These are phyloP conservation scores for Drosophila chauvacae DNA, from an alignment of 1,140 invertebrate genomes.

Conservation along the genomic window DNA sequence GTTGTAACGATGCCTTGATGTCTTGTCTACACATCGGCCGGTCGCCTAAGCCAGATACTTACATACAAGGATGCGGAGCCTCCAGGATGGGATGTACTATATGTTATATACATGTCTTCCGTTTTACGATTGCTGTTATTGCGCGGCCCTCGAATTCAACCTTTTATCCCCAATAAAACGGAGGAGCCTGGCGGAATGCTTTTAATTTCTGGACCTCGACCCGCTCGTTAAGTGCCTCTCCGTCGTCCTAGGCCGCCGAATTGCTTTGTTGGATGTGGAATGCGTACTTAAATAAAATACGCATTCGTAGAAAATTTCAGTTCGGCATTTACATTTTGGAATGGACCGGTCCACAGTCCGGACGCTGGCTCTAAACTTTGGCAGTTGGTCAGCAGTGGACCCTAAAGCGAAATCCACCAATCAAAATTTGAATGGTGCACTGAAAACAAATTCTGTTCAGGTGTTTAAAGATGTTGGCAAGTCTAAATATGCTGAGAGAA, in stretches of 20 bases:
- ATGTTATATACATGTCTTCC: slow-evolving; percentile 14
- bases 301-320: slow-evolving; percentile 38
- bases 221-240: slow-evolving; percentile 50
- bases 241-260: slow-evolving; percentile 12
- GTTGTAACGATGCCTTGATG: slow-evolving; percentile 42
- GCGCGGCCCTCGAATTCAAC: slow-evolving; percentile 34
- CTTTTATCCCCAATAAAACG: slow-evolving; percentile 59
- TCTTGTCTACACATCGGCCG: slow-evolving; percentile 43
- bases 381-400: slow-evolving; percentile 41
- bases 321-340: slow-evolving; percentile 50
- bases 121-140: slow-evolving; percentile 56
- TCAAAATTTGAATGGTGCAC: slow-evolving; percentile 49
- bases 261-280: slow-evolving; percentile 39
- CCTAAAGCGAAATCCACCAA: slow-evolving; percentile 40
- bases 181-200: slow-evolving; percentile 53
- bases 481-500: not conserved
- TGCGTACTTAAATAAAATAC: slow-evolving; percentile 54
- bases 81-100: slow-evolving; percentile 3
- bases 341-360: slow-evolving; percentile 15
- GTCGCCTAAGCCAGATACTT: slow-evolving; percentile 4
- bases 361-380: slow-evolving; percentile 46
- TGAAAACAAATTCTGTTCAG: slow-evolving; percentile 2
- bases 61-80: not conserved
- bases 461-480: not conserved
- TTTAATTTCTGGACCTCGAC: slow-evolving; percentile 57